phyloP scores from a whole-genome alignment of 1,140 invertebrate species.

The Aphaenogaster ashmeadi region DNA sequence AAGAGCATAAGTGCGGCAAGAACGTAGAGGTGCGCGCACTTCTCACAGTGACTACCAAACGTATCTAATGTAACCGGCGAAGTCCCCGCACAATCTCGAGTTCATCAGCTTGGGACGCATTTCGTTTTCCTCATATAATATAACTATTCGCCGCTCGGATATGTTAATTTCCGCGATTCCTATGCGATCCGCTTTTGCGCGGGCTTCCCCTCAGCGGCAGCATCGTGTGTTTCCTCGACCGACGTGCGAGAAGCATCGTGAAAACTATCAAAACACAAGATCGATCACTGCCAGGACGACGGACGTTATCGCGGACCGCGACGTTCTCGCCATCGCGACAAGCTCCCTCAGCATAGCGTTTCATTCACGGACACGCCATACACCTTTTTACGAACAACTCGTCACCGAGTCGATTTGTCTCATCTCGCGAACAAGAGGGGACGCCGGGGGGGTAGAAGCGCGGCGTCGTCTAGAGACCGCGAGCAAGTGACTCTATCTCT shows the following conservation, averaged over 20 bases:
- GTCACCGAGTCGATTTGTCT: slow-evolving; percentile 77
- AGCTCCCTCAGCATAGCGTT: slow-evolving; percentile 5
- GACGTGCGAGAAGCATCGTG: neutral
- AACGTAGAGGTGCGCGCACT: slow-evolving; percentile 2
- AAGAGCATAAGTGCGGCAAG: slow-evolving; percentile 11
- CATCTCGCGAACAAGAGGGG: slow-evolving; percentile 16
- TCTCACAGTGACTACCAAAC: slow-evolving; percentile 5
- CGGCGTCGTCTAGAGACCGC: slow-evolving; percentile 54
- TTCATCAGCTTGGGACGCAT: neutral
- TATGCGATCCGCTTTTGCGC: neutral
- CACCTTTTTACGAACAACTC: slow-evolving; percentile 76
- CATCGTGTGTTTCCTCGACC: neutral
- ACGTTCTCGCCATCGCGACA: slow-evolving; percentile 39
- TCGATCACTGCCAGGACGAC: slow-evolving; percentile 13
- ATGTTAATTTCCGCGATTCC: slow-evolving; percentile 52
- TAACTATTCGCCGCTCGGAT: neutral
- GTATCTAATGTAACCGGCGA: neutral
- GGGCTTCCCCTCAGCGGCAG: no score
- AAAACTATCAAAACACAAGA: slow-evolving; percentile 51
- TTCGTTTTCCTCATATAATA: slow-evolving; percentile 19
- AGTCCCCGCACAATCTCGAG: slow-evolving; percentile 11
- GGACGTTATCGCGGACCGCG: slow-evolving; percentile 59
- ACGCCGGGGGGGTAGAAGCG: slow-evolving; percentile 8
- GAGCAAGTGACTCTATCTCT: slow-evolving; percentile 83
- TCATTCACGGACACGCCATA: slow-evolving; percentile 63